Evolutionary conservation across 1,140 invertebrate species (phyloP).

Genomic region (Galleria mellonella): DNA sequence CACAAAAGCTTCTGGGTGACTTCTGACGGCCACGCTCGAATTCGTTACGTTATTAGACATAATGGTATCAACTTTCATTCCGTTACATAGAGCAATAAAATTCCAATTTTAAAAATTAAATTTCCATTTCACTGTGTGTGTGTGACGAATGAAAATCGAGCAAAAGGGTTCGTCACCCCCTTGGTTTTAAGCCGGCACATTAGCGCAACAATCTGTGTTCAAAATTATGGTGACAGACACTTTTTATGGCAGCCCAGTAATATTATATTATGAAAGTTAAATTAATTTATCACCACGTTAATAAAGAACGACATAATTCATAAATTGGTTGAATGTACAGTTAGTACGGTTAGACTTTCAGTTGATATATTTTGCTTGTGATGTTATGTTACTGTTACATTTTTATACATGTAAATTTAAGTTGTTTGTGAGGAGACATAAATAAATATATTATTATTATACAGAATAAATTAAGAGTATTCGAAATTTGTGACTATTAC

Average conservation of each 20-base stretch:
- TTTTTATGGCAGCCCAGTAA: slow-evolving; percentile 45
- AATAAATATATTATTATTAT: too few relatives aligned
- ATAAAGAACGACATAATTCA: slow-evolving; percentile 33
- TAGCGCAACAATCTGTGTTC: slow-evolving; percentile 57
- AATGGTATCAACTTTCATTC: slow-evolving; percentile 17
- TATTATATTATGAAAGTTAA: slow-evolving; percentile 47
- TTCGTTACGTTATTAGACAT: not conserved
- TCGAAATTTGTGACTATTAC: too few relatives aligned
- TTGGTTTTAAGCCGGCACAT: slow-evolving; percentile 36
- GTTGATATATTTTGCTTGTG: too few relatives aligned
- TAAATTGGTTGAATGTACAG: slow-evolving; percentile 26
- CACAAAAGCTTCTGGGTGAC: too few relatives aligned
- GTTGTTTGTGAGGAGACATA: too few relatives aligned
- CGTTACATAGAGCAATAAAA: slow-evolving; percentile 54
- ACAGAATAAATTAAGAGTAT: too few relatives aligned
- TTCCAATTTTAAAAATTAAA: slow-evolving; percentile 68
- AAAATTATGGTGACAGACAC: slow-evolving; percentile 60
- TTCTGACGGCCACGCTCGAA: too few relatives aligned
- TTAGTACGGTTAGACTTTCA: slow-evolving; percentile 2
- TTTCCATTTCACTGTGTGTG: slow-evolving; percentile 56
- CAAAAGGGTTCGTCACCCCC: slow-evolving; percentile 45
- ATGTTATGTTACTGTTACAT: too few relatives aligned
- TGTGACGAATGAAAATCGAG: slow-evolving; percentile 55
- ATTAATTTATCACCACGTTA: slow-evolving; percentile 56
- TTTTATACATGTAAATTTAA: too few relatives aligned